Percentiles rank a stretch among this genome's conserved stretches.
phyloP scores from a whole-genome alignment of 2,888 invertebrate genomes.

The Siphlonurus alternatus region DNA sequence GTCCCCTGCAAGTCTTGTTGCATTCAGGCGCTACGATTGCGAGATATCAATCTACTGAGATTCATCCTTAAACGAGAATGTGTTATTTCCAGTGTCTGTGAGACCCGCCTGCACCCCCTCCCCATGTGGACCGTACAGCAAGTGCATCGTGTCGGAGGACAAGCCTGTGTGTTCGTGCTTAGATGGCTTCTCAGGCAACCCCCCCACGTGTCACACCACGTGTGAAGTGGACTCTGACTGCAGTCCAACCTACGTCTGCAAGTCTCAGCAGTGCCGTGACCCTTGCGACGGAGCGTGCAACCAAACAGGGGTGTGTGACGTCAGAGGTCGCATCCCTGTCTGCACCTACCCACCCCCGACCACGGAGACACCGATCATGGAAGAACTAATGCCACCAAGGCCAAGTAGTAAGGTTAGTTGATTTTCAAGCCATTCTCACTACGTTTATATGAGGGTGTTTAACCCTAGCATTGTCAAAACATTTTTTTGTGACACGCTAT shows the following conservation, averaged over 20 bases:
- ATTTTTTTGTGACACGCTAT: too few species aligned
- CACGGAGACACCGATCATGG: constrained; percentile 44
- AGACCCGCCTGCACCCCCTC: constrained; percentile 56
- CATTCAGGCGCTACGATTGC: too few species aligned
- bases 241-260: constrained; percentile 50
- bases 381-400: constrained; percentile 50
- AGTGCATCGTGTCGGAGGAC: constrained; percentile 51
- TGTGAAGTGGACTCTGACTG: constrained; percentile 74
- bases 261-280: constrained; percentile 32
- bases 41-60: too few species aligned
- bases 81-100: too few species aligned
- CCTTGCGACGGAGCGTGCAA: constrained; percentile 39
- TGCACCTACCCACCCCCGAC: constrained; percentile 58
- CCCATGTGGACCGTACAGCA: constrained; percentile 63
- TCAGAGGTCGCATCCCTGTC: constrained; percentile 65
- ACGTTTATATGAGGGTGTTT: too few species aligned
- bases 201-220: constrained; percentile 41
- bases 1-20: too few species aligned
- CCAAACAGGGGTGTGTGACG: constrained; percentile 59
- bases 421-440: too few species aligned
- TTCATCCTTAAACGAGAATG: too few species aligned
- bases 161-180: constrained; percentile 62
- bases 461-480: too few species aligned
- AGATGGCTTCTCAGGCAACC: constrained; percentile 61
- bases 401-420: constrained; percentile 60